phyloP scores from a whole-genome alignment of 2,113 vertebrate species.

The Zosterops japonicus region DNA sequence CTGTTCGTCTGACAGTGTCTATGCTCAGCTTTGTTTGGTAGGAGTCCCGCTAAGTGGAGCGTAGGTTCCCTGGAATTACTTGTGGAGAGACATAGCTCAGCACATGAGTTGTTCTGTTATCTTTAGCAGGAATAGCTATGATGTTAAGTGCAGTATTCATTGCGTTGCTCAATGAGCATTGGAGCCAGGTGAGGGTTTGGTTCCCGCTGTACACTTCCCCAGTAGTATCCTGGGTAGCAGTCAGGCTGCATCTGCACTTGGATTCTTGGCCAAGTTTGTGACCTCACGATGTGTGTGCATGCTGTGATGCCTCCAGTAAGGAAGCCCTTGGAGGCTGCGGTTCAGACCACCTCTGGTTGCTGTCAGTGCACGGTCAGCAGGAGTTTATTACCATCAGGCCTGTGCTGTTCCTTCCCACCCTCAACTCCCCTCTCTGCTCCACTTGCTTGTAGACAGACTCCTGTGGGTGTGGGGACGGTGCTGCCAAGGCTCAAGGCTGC shows the following conservation, averaged over 20 bases:
- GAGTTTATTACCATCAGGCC: fast-evolving
- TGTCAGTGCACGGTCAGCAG: fast-evolving
- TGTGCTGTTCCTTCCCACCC: background rate
- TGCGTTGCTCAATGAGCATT: background rate
- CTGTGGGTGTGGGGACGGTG: fast-evolving
- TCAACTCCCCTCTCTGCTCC: background rate
- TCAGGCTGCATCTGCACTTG: background rate
- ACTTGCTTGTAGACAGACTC: background rate
- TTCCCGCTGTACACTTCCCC: background rate
- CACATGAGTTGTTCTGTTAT: background rate
- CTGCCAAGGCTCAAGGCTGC: background rate
- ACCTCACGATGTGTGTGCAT: fast-evolving
- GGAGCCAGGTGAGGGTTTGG: background rate
- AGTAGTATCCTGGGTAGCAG: background rate
- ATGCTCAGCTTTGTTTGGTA: background rate
- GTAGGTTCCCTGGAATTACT: background rate
- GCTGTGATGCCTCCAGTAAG: fast-evolving
- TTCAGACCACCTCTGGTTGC: background rate
- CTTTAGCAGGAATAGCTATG: background rate
- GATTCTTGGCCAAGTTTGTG: background rate
- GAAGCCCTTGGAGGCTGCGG: fast-evolving
- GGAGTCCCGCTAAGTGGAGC: background rate
- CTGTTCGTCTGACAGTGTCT: background rate
- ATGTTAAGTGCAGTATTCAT: background rate
- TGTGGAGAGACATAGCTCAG: background rate